Percentiles rank a stretch among this genome's conserved stretches.
phyloP scores from a whole-genome alignment of 2,113 vertebrate genomes.

The Mungos mungo region DNA sequence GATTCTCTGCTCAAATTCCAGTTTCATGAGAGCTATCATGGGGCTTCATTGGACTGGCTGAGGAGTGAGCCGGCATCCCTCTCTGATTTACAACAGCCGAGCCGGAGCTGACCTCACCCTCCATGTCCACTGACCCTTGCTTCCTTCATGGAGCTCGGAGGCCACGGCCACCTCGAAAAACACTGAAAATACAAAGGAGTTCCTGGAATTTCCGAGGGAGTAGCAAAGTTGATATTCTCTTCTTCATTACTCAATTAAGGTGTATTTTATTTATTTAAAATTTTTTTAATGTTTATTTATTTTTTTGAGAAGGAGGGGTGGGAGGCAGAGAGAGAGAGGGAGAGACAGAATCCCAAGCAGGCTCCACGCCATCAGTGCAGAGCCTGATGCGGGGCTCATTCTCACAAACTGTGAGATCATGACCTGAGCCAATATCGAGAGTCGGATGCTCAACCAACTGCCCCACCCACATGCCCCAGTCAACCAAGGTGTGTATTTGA shows the following conservation, averaged over 20 bases:
- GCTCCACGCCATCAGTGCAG: too few species aligned
- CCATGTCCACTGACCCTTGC: not conserved
- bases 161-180: not conserved
- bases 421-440: too few species aligned
- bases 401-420: too few species aligned
- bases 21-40: not conserved
- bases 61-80: not conserved
- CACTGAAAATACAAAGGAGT: not conserved
- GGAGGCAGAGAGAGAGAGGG: too few species aligned
- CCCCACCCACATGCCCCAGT: not conserved
- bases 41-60: not conserved
- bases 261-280: not conserved
- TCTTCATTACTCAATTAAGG: not conserved
- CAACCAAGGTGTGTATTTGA: not conserved
- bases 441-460: too few species aligned
- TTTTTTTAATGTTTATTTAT: too few species aligned
- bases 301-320: too few species aligned
- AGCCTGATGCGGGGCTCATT: too few species aligned
- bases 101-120: not conserved
- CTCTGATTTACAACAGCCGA: not conserved
- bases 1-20: not conserved
- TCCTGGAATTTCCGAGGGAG: not conserved
- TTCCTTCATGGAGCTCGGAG: not conserved
- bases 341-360: too few species aligned
- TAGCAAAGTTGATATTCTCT: not conserved